Conservation (phyloP, 2,797 vertebrate species). For the Eulemur coronatus region DNA sequence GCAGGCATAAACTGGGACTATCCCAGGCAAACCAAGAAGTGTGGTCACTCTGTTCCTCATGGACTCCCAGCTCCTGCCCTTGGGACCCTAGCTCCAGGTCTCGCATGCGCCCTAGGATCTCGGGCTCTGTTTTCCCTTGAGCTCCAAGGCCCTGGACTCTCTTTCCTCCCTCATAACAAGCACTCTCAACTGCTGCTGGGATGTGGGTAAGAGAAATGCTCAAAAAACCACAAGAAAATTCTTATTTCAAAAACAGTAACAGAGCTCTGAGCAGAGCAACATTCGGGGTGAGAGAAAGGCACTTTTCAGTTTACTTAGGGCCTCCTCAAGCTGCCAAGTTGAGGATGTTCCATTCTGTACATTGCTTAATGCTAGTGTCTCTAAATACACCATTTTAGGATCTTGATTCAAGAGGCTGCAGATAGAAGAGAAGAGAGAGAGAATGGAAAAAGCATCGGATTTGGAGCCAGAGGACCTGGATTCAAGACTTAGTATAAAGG, state of each 20-base stretch:
- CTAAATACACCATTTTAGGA: not conserved
- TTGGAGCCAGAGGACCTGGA: not conserved
- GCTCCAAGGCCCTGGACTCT: not conserved
- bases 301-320: not conserved
- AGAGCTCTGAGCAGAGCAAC: not conserved
- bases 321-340: not conserved
- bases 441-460: not conserved
- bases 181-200: not conserved
- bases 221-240: not conserved
- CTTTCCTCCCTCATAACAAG: not conserved
- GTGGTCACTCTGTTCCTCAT: not conserved
- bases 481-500: not conserved
- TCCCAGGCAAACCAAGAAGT: not conserved
- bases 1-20: not conserved
- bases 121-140: not conserved
- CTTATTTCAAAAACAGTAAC: not conserved
- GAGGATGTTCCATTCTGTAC: not conserved
- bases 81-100: not conserved
- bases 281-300: not conserved
- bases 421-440: not conserved
- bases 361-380: not conserved
- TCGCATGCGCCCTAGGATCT: not conserved
- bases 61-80: not conserved
- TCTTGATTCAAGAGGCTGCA: slow-evolving; percentile 4
- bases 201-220: not conserved